A percentile compares a stretch with the other conserved stretches of the same genome.
Evolutionary conservation across 2,888 invertebrate genomes (phyloP).

Genomic region (Eucera pruinosa): DNA sequence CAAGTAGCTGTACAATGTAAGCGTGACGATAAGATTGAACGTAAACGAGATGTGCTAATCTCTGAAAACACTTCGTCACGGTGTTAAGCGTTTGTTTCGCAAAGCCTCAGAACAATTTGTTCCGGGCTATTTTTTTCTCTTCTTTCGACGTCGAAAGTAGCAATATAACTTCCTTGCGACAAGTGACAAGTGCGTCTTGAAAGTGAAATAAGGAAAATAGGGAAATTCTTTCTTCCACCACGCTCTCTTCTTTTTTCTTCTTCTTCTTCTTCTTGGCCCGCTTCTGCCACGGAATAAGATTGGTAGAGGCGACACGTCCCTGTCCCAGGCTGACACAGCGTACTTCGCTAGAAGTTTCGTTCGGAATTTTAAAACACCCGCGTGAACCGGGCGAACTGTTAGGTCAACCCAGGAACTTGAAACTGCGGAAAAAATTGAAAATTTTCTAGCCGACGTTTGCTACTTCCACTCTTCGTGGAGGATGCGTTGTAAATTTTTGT

Average conservation of each 20-base stretch:
- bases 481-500: no score
- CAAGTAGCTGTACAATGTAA: not conserved
- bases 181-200: conserved; percentile 56
- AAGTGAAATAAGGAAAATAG: conserved; percentile 65
- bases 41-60: not conserved
- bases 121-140: not conserved
- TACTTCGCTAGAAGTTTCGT: conserved; percentile 59
- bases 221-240: conserved; percentile 46
- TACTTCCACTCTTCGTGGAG: not conserved
- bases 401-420: conserved; percentile 39
- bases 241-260: not conserved
- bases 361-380: conserved; percentile 66
- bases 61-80: conserved; percentile 5
- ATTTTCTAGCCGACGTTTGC: conserved; percentile 45
- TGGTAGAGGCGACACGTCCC: conserved; percentile 54
- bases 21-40: not conserved
- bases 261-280: conserved; percentile 32
- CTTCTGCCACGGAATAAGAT: conserved; percentile 43
- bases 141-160: conserved; percentile 38
- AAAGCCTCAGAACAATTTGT: conserved; percentile 14
- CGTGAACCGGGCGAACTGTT: conserved; percentile 26
- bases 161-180: conserved; percentile 50
- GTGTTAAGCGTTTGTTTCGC: conserved; percentile 10
- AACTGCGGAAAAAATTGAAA: conserved; percentile 62
- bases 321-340: conserved; percentile 56